Evolutionary conservation across 2,113 vertebrate species (phyloP), one percentile per base, ranked within the genome.

Genomic region (Cephalopterus ornatus): DNA sequence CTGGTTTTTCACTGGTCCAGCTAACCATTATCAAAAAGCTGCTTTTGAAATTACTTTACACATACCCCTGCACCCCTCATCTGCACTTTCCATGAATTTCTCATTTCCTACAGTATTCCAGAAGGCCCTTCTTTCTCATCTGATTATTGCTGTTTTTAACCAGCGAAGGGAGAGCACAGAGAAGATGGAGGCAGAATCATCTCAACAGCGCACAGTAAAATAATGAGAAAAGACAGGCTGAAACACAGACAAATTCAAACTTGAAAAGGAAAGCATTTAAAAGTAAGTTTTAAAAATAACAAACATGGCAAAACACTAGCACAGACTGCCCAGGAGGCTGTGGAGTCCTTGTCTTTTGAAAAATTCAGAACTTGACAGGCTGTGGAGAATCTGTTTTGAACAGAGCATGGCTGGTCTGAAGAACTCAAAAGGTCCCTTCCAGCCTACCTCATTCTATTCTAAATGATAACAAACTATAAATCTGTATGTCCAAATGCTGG

Each of bases 51-150:
- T 63, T 44, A 32, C 27, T 73, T 65, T 30, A 7, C 21, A 3
- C 5, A 30, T 9, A 21, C 3, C 5, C 13, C 1, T 19, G 30
- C 9, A 21, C 3, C 1, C 3, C 14, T 35, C 37, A 50, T 12
- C 14, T 35, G 37, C 16, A 33, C 19, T 71, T 58, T 12, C 75
- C 16, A 11, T 19, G 0, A 58, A 52, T 28, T 66, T 63, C 21
- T 74, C 20, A 77, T 77, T 30, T 3, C n/a, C 5, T 22, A 23
- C 37, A 61, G 17, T 53, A 82, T 44, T 82, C 32, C 32, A 63
- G 22, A 75, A 46, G 22, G n/a, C 17, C 11, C 4, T 62, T 90
- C 41, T 42, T 88, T 82, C 56, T 79, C 56, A 83, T 14, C 21
- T 26, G 14, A 35, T 49, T 39, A 44, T 20, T 49, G 21, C 24